Conservation (phyloP, 2,888 invertebrate species). For the Aphodius granarius region DNA sequence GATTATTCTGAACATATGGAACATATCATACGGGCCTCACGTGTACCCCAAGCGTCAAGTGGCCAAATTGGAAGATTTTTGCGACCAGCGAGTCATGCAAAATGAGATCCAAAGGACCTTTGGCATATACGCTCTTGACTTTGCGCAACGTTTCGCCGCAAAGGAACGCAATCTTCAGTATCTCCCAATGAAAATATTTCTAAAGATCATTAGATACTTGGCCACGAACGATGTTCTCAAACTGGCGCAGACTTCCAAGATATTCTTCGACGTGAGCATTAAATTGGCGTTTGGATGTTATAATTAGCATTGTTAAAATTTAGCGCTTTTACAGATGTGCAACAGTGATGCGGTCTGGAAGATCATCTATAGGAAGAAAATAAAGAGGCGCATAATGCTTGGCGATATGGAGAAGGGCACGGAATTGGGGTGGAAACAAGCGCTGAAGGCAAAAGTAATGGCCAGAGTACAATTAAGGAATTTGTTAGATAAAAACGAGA, state of each 20-base stretch:
- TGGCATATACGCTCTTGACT: slow-evolving; percentile 35
- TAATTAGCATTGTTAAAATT: slow-evolving; percentile 4
- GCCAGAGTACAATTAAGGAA: not conserved
- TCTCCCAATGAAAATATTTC: slow-evolving; percentile 41
- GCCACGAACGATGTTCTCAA: slow-evolving; percentile 38
- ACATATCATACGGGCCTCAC: slow-evolving; percentile 41
- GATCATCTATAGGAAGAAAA: slow-evolving; percentile 33
- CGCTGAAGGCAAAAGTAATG: not conserved
- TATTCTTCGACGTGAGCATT: slow-evolving; percentile 39
- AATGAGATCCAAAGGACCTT: slow-evolving; percentile 42
- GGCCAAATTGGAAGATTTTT: slow-evolving; percentile 38
- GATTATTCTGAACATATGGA: slow-evolving; percentile 43
- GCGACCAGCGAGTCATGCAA: slow-evolving; percentile 38
- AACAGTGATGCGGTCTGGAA: slow-evolving; percentile 36
- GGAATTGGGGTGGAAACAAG: slow-evolving; percentile 10
- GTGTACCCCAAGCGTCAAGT: slow-evolving; percentile 39
- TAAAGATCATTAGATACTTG: slow-evolving; percentile 37
- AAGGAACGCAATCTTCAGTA: slow-evolving; percentile 33
- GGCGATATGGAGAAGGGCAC: slow-evolving; percentile 21
- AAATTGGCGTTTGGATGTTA: not conserved
- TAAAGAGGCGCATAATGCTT: slow-evolving; percentile 19
- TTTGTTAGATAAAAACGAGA: slow-evolving; percentile 7
- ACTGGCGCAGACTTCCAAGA: slow-evolving; percentile 40
- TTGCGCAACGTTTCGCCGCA: slow-evolving; percentile 28
- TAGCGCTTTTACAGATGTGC: slow-evolving; percentile 32